Percentiles rank a stretch among this genome's conserved stretches.
Evolutionary conservation across 2,888 invertebrate species (phyloP).

Genomic region (Nematopogon swammerdamellus): DNA sequence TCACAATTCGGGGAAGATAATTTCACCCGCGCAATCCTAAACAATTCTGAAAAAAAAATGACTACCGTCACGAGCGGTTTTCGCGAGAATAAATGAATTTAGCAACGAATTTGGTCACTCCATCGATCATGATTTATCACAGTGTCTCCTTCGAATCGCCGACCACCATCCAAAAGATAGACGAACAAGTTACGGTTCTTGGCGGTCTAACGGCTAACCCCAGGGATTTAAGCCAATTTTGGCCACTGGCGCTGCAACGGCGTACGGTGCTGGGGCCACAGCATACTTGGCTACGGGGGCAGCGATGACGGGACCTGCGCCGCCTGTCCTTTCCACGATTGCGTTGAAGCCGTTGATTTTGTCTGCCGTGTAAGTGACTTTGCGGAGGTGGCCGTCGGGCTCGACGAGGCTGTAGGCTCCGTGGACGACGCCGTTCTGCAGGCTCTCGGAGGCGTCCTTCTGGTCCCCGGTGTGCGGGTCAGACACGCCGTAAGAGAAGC

Average conservation of each 20-base stretch:
- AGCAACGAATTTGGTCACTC: no score
- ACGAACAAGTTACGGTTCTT: neutral
- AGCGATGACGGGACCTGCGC: conserved; percentile 33
- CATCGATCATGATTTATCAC: neutral
- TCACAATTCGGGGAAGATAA: no score
- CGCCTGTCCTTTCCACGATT: conserved; percentile 47
- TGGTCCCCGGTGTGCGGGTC: conserved; percentile 52
- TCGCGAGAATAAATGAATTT: no score
- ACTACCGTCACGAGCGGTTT: no score
- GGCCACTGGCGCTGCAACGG: conserved; percentile 33
- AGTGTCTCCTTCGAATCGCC: neutral
- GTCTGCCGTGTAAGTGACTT: conserved; percentile 54
- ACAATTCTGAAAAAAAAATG: no score
- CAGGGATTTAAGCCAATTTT: conserved; percentile 7
- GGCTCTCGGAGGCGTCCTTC: conserved; percentile 45
- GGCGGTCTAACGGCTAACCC: neutral
- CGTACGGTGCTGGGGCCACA: conserved; percentile 22
- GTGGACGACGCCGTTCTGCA: conserved; percentile 52
- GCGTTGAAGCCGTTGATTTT: conserved; percentile 52
- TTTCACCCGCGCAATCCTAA: no score
- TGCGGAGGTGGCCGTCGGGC: conserved; percentile 46
- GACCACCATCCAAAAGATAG: neutral
- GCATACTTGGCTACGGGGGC: conserved; percentile 21
- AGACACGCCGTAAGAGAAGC: conserved; percentile 48
- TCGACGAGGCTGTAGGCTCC: conserved; percentile 52